Evolutionary conservation across 1,140 invertebrate genomes (phyloP), one percentile per base, ranked within the genome.

Genomic region (Temnothorax longispinosus): DNA sequence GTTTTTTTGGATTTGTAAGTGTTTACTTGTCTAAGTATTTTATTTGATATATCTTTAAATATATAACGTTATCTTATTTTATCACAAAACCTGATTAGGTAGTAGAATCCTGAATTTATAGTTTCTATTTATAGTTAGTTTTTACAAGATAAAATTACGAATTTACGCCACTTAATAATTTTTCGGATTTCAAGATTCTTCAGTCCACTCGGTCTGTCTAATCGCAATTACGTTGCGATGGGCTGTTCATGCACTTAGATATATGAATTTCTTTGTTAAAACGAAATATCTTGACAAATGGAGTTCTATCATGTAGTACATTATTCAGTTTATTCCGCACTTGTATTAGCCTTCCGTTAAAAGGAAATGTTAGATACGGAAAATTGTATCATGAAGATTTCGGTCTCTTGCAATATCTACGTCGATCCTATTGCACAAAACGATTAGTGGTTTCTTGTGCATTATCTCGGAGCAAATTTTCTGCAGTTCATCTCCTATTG

Each of bases 361-460:
- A n/a, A 67, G 27, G 32, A 52, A 38, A 69, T n/a, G 13, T 35
- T 65, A 32, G 5, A n/a, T 11, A 56, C 13, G 18, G 21, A 15
- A 67, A 80, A 77, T 62, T 58, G 52, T 65, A 78, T 78, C 75
- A 35, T 10, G 27, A 41, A 76, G 74, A 64, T 65, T 78, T 78
- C 58, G 11, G 41, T 65, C 41, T 47, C 18, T 15, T 64, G 41
- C 18, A 64, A 77, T 27, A 35, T 77, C 58, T 65, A 18, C 11
- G 15, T 44, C 3, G 41, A 44, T 47, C 47, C 41, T 41, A 44
- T 64, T 64, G 41, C 56, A 64, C 27, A 47, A 47, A 41, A 32
- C 56, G 75, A 78, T 78, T 78, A 78, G 75, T 65, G 58, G 41
- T 78, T 65, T 78, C 75, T 75, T 41, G 21, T 10, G 44, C 6